Base-by-base conservation (phyloP, 1,140 invertebrate species). In the Cherax destructor region DNA sequence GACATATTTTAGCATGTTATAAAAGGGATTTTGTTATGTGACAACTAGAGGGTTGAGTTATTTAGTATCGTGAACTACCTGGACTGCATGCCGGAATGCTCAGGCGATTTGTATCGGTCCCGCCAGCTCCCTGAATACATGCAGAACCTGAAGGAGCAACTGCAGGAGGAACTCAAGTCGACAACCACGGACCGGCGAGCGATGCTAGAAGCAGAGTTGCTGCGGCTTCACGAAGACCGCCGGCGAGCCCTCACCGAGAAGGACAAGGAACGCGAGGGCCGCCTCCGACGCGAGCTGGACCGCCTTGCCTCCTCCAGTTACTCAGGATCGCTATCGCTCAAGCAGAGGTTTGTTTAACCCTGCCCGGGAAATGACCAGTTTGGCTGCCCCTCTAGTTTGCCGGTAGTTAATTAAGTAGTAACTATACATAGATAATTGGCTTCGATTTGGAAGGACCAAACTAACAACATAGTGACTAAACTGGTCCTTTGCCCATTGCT, bases 111-210 rank as follows among this genome's bases (percentile, higher is more conserved):
- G 83, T 91, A 84, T 91, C 74, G 88, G 83, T 91, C 88, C 83
- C 88, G 65, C 83, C 88, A 95, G 87, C 94, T 95, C 72, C 95
- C 95, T 21, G 94, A 94, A 83, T 95, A 95, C 83, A 95, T 96
- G 94, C 95, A 95, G 93, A 95, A 94, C 56, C 93, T 96, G 52
- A 95, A 96, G 92, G 95, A 95, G 84, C 94, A 95, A 87, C 94
- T 96, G n/a, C 94, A 95, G 91, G 95, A 96, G 88, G 96, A 96
- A 93, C 93, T 96, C 49, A 94, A 95, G 92, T 94, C 94, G n/a
- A 95, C 95, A 10, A 95, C 95, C 13, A 94, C 94, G 84, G 94
- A 95, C 79, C 86, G 95, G 74, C 93, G 94, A 84, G 93, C 94
- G 56, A 93, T 95, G 91, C 92, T 95, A 72, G 95, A 95, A 92